phyloP scores from a whole-genome alignment of 2,888 invertebrate species.

The Troides helena region DNA sequence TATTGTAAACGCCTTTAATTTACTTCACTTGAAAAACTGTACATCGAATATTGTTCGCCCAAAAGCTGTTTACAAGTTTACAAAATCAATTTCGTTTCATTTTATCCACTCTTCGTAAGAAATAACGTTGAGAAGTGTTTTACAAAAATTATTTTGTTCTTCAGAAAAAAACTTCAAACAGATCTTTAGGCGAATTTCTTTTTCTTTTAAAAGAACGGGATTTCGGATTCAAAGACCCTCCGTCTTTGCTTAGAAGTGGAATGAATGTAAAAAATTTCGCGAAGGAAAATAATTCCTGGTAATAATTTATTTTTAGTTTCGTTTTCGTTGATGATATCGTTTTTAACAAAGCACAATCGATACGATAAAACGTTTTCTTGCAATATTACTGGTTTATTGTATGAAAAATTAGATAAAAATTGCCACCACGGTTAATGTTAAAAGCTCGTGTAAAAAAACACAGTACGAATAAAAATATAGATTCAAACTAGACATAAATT shows the following conservation, averaged over 20 bases:
- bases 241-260: neutral
- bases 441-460: too few species aligned
- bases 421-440: too few species aligned
- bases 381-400: too few species aligned
- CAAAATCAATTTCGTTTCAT: constrained; percentile 1
- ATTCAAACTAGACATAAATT: too few species aligned
- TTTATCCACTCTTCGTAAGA: neutral
- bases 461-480: too few species aligned
- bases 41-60: neutral
- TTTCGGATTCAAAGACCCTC: neutral
- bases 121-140: neutral
- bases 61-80: neutral
- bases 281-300: neutral
- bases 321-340: too few species aligned
- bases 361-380: too few species aligned
- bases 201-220: neutral
- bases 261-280: neutral
- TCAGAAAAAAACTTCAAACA: neutral
- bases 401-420: too few species aligned
- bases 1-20: neutral
- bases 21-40: too few species aligned
- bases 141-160: neutral
- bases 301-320: too few species aligned
- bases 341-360: neutral
- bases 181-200: neutral